These are phyloP conservation scores for Pycnonotus jocosus DNA, from an alignment of 2,113 vertebrate genomes.

Conservation along the genomic window DNA sequence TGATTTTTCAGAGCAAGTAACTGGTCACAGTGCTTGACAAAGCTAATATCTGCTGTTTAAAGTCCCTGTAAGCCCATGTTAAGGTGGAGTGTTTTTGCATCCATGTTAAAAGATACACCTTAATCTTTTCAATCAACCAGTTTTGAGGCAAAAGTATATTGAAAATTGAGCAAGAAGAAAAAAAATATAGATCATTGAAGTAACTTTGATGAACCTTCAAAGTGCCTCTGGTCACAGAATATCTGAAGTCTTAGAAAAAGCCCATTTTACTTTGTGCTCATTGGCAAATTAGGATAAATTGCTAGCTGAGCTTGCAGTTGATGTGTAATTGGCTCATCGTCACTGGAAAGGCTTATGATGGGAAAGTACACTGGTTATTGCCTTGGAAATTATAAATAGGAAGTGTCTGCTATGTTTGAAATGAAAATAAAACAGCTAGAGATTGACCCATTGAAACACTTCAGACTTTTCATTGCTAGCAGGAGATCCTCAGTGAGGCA, in stretches of 20 bases:
- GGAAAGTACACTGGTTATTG: neutral
- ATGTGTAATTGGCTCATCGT: neutral
- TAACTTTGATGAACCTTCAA: neutral
- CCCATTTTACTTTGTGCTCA: neutral
- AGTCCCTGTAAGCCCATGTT: no score
- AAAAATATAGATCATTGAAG: neutral
- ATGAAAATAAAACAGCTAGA: slow-evolving; percentile 35
- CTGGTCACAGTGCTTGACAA: neutral
- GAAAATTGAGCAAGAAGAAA: neutral
- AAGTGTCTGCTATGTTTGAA: slow-evolving; percentile 1
- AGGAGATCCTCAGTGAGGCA: slow-evolving; percentile 22
- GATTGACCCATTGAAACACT: slow-evolving; percentile 14
- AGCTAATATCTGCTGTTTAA: neutral
- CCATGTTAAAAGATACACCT: neutral
- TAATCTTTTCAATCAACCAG: neutral
- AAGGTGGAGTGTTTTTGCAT: neutral
- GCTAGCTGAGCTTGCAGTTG: neutral
- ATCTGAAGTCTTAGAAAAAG: neutral
- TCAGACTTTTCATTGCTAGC: slow-evolving; percentile 3
- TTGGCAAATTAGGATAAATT: neutral
- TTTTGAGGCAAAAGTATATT: neutral
- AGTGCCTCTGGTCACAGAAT: neutral
- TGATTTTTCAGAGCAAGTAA: neutral
- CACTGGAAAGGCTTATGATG: neutral
- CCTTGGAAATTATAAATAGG: slow-evolving; percentile 1